phyloP scores from a whole-genome alignment of 2,888 invertebrate genomes.

The Amiota mariae region DNA sequence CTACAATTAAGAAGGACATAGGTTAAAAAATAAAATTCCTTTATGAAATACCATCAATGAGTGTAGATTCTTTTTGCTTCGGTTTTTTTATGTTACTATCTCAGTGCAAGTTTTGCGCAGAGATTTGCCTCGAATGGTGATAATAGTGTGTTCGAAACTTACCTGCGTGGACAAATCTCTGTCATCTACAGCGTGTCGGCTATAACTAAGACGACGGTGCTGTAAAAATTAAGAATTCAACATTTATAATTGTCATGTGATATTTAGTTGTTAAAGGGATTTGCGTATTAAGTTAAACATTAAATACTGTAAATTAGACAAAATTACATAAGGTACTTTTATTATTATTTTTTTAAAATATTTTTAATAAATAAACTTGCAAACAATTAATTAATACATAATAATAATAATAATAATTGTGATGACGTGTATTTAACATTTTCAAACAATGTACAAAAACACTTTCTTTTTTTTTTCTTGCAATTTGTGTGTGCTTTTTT shows the following conservation, averaged over 20 bases:
- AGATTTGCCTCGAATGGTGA: conserved; percentile 17
- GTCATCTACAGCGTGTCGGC: conserved; percentile 92
- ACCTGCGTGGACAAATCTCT: conserved; percentile 87
- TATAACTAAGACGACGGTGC: conserved; percentile 93
- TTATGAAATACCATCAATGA: background rate
- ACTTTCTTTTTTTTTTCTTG: background rate
- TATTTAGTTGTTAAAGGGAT: background rate
- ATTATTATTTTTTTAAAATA: background rate
- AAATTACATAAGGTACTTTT: background rate
- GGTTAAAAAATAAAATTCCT: background rate
- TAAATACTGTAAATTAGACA: background rate
- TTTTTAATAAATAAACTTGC: background rate
- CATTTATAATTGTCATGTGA: conserved; percentile 9
- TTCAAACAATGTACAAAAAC: conserved; percentile 19
- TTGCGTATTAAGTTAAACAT: conserved; percentile 7
- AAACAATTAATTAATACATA: background rate
- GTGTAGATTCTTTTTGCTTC: background rate
- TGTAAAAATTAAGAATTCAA: conserved; percentile 73
- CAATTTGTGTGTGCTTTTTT: background rate
- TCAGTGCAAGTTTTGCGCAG: conserved; percentile 8
- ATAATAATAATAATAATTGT: too few relatives aligned
- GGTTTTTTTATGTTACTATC: background rate
- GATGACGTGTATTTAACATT: background rate
- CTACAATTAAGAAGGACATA: conserved; percentile 53
- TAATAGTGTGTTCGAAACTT: conserved; percentile 63